phyloP scores from a whole-genome alignment of 2,888 invertebrate genomes.

The Drosophila birchii region DNA sequence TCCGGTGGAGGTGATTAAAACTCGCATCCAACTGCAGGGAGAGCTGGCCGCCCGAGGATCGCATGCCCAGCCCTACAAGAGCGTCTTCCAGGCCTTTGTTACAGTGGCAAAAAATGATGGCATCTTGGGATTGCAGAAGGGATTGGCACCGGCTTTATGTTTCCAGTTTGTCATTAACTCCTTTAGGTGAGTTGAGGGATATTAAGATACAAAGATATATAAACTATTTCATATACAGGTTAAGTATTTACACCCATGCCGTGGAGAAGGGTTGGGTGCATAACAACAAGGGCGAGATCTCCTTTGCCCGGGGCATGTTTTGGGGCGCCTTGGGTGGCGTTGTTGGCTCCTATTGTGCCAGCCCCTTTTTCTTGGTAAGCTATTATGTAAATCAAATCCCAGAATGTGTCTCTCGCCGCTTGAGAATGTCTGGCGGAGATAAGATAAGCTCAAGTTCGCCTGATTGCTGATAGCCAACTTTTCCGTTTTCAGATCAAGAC shows the following conservation, averaged over 20 bases:
- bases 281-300: constrained; percentile 87
- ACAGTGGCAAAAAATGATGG: constrained; percentile 93
- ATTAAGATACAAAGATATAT: fast-evolving
- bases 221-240: constrained; percentile 82
- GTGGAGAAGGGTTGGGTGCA: constrained; percentile 88
- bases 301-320: constrained; percentile 88
- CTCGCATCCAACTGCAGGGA: constrained; percentile 94
- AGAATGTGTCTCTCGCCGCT: constrained; percentile 2
- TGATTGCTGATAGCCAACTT: constrained; percentile 16
- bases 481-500: constrained; percentile 81
- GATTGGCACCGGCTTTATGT: constrained; percentile 92
- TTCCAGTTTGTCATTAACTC: constrained; percentile 96
- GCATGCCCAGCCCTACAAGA: constrained; percentile 90
- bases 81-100: constrained; percentile 91
- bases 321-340: constrained; percentile 92
- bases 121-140: constrained; percentile 90
- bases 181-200: constrained; percentile 70
- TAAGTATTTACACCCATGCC: constrained; percentile 91
- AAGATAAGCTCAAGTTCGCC: constrained; percentile 18
- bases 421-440: constrained; percentile 24
- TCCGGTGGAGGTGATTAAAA: constrained; percentile 93
- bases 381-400: constrained; percentile 55
- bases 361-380: constrained; percentile 94
- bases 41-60: constrained; percentile 90
- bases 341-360: constrained; percentile 91